These are phyloP conservation scores for Orussus abietinus DNA, from an alignment of 1,140 invertebrate species.

Conservation along the genomic window DNA sequence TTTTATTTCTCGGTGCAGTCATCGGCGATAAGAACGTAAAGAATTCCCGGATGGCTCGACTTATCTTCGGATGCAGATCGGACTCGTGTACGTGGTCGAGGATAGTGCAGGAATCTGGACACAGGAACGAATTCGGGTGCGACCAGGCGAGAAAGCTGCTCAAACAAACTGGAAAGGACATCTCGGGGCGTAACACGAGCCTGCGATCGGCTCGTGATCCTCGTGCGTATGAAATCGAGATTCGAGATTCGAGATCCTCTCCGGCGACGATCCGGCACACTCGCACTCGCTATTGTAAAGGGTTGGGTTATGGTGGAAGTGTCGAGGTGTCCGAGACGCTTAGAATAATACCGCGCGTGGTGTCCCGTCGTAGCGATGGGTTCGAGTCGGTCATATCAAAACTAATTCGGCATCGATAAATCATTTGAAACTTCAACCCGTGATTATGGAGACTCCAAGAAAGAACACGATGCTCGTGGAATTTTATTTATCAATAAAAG, in stretches of 20 bases:
- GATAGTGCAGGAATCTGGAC: slow-evolving; percentile 1
- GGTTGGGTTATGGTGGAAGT: too few species aligned
- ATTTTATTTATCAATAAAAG: too few species aligned
- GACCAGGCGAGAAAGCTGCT: slow-evolving; percentile 44
- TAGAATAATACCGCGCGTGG: slow-evolving; percentile 29
- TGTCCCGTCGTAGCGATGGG: too few species aligned
- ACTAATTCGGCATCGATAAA: too few species aligned
- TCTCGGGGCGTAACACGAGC: slow-evolving; percentile 21
- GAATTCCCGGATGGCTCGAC: background rate
- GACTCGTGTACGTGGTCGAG: background rate
- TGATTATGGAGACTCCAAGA: too few species aligned
- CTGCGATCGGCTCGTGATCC: slow-evolving; percentile 20
- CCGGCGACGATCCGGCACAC: slow-evolving; percentile 25
- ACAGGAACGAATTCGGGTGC: slow-evolving; percentile 32
- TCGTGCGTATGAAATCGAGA: slow-evolving; percentile 28
- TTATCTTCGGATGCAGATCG: background rate
- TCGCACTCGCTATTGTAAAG: slow-evolving; percentile 18
- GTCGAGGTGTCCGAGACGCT: slow-evolving; percentile 33
- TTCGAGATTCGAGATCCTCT: slow-evolving; percentile 27
- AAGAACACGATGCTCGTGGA: too few species aligned
- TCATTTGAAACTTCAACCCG: too few species aligned
- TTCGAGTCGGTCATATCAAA: too few species aligned
- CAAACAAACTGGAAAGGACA: slow-evolving; percentile 45
- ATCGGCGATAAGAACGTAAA: too few species aligned
- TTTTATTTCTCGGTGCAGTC: too few species aligned